phyloP scores from a whole-genome alignment of 2,113 vertebrate species.

The Nesogale talazaci region DNA sequence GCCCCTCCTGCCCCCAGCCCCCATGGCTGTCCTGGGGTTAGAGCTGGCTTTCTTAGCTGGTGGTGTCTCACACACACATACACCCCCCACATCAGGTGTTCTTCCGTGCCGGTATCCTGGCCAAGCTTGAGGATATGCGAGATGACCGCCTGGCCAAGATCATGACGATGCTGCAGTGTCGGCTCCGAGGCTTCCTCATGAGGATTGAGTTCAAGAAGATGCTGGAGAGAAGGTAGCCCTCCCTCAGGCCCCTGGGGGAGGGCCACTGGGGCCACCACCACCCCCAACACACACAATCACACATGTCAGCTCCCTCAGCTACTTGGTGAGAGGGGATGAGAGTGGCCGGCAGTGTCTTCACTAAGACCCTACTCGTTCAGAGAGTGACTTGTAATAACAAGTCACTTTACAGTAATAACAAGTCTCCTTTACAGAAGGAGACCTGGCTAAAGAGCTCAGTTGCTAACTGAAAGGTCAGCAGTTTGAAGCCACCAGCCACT shows the following conservation, averaged over 20 bases:
- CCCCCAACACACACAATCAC: not conserved
- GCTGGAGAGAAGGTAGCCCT: slow-evolving; percentile 80
- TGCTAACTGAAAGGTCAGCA: too few species aligned
- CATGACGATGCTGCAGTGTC: slow-evolving; percentile 82
- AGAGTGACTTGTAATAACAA: not conserved
- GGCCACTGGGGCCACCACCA: not conserved
- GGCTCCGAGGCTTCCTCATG: slow-evolving; percentile 85
- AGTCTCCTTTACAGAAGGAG: not conserved
- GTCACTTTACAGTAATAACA: too few species aligned
- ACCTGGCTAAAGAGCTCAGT: not conserved
- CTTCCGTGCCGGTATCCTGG: slow-evolving; percentile 84
- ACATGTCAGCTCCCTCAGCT: not conserved
- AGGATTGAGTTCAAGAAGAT: slow-evolving; percentile 84
- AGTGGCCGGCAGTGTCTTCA: not conserved
- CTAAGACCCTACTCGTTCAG: not conserved
- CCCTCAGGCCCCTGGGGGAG: not conserved
- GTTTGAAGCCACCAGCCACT: too few species aligned
- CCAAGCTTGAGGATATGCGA: slow-evolving; percentile 85
- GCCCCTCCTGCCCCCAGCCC: not conserved
- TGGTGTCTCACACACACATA: not conserved
- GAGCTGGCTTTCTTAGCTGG: not conserved
- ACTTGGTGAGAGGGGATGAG: not conserved
- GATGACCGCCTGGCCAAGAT: slow-evolving; percentile 84
- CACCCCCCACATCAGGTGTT: slow-evolving; percentile 80
- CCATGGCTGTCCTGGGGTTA: not conserved